Percentiles rank a stretch among this genome's conserved stretches.
Conservation (phyloP, 2,888 invertebrate genomes). For the Perdita meconis region DNA sequence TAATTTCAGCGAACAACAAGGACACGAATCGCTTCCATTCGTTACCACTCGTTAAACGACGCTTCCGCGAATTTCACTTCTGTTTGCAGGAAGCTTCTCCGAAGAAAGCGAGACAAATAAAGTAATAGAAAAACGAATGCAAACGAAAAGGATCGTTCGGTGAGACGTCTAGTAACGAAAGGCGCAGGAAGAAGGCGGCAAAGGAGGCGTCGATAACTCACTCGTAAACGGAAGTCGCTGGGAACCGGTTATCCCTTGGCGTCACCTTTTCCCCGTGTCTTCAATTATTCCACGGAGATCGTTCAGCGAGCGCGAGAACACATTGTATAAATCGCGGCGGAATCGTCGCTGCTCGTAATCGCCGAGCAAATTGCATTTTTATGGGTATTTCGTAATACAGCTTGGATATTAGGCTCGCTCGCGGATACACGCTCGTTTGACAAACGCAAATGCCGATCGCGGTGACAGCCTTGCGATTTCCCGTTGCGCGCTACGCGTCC, state of each 20-base stretch:
- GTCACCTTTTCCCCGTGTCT: slow-evolving; percentile 21
- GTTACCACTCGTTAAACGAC: too few relatives aligned
- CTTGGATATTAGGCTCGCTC: slow-evolving; percentile 1
- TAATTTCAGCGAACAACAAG: too few relatives aligned
- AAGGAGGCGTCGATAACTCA: slow-evolving; percentile 28
- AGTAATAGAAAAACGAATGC: neutral
- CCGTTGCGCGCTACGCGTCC: slow-evolving; percentile 37
- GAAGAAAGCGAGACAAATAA: neutral
- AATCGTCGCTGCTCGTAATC: slow-evolving; percentile 25
- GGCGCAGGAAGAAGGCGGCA: slow-evolving; percentile 14
- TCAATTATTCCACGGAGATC: slow-evolving; percentile 32
- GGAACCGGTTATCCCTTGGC: slow-evolving; percentile 32
- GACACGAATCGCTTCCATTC: too few relatives aligned
- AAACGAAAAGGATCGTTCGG: neutral
- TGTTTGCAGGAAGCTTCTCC: neutral
- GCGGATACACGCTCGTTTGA: slow-evolving; percentile 28
- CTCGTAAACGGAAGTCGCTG: slow-evolving; percentile 35
- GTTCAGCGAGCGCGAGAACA: neutral
- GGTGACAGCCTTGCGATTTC: slow-evolving; percentile 66
- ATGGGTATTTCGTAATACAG: slow-evolving; percentile 26
- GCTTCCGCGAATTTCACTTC: neutral
- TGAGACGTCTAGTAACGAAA: neutral
- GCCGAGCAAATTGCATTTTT: slow-evolving; percentile 41
- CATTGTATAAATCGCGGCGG: slow-evolving; percentile 37
- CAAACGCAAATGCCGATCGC: slow-evolving; percentile 56